These are phyloP conservation scores for Holothuria glaberrima DNA, from an alignment of 35 echinoderm and acorn worm genomes.

Conservation along the genomic window DNA sequence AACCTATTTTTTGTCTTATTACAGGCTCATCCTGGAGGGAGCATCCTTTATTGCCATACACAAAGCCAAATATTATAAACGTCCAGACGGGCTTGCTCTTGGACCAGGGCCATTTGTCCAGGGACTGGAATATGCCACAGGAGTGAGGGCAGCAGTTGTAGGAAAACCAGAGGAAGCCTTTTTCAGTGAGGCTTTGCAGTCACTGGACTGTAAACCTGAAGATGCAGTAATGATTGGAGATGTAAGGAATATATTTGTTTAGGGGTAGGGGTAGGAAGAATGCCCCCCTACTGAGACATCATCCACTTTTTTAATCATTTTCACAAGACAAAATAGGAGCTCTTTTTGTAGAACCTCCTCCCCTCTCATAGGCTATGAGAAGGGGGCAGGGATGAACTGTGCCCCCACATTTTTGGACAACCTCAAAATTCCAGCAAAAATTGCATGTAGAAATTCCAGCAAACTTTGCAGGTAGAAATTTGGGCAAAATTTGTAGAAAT, in stretches of 20 bases:
- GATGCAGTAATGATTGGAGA: constrained; percentile 99
- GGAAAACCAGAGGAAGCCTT: constrained; percentile 92
- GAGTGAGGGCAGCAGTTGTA: constrained; percentile 69
- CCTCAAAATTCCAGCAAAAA: too few species aligned
- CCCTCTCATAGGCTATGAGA: too few species aligned
- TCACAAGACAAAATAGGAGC: too few species aligned
- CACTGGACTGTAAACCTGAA: constrained; percentile 70
- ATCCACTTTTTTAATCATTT: too few species aligned
- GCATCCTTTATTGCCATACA: constrained; percentile 80
- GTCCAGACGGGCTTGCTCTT: constrained; percentile 83
- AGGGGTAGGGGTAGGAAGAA: too few species aligned
- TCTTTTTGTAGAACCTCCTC: too few species aligned
- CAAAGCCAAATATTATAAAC: constrained; percentile 90
- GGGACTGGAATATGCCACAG: constrained; percentile 89
- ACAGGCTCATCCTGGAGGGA: constrained; percentile 84
- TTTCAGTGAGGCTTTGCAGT: constrained; percentile 75
- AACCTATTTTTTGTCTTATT: neutral
- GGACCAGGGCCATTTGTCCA: constrained; percentile 91
- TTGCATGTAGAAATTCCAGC: too few species aligned
- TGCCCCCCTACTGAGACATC: too few species aligned
- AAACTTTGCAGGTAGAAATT: too few species aligned
- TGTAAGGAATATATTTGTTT: constrained; percentile 57
- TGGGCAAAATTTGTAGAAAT: too few species aligned
- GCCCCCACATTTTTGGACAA: too few species aligned
- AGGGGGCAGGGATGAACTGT: too few species aligned